Conservation (phyloP, 2,888 invertebrate species). For the Drosophila ezoana region DNA sequence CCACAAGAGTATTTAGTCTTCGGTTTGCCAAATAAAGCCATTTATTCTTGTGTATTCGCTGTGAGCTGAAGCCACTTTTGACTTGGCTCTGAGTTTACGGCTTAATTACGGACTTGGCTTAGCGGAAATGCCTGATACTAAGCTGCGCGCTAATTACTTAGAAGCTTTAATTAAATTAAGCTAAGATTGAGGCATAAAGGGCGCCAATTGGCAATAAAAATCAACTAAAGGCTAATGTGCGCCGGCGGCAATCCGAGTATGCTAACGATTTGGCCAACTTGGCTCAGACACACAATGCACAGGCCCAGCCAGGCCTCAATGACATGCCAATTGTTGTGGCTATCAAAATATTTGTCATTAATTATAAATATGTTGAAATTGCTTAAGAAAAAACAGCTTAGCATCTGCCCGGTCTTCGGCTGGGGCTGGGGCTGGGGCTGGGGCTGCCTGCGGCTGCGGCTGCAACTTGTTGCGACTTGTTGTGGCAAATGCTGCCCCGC, state of each 20-base stretch:
- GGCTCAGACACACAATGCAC: conserved; percentile 10
- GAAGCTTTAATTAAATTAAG: conserved; percentile 54
- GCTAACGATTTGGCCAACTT: conserved; percentile 28
- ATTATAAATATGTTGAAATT: conserved; percentile 78
- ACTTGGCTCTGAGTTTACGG: conserved; percentile 50
- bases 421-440: conserved; percentile 32
- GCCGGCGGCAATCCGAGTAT: conserved; percentile 30
- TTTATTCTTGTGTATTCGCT: neutral
- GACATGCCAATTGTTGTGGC: conserved; percentile 75
- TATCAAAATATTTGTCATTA: conserved; percentile 79
- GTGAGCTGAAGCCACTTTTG: neutral
- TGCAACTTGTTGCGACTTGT: conserved; percentile 61
- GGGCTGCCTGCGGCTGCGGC: conserved; percentile 11
- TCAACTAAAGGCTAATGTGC: conserved; percentile 55
- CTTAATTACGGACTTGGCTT: conserved; percentile 67
- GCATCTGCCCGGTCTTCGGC: conserved; percentile 54
- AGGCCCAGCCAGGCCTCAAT: conserved; percentile 47
- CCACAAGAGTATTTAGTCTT: neutral
- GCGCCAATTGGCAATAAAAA: conserved; percentile 53
- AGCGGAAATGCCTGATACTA: conserved; percentile 64
- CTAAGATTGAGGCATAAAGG: conserved; percentile 49
- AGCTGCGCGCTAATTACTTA: conserved; percentile 58
- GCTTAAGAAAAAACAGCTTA: conserved; percentile 50
- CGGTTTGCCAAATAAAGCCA: neutral
- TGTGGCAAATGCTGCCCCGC: conserved; percentile 32